A percentile compares a stretch with the other conserved stretches of the same genome.
phyloP scores from a whole-genome alignment of 2,797 vertebrate genomes.

The Coracias cyanogaster region DNA sequence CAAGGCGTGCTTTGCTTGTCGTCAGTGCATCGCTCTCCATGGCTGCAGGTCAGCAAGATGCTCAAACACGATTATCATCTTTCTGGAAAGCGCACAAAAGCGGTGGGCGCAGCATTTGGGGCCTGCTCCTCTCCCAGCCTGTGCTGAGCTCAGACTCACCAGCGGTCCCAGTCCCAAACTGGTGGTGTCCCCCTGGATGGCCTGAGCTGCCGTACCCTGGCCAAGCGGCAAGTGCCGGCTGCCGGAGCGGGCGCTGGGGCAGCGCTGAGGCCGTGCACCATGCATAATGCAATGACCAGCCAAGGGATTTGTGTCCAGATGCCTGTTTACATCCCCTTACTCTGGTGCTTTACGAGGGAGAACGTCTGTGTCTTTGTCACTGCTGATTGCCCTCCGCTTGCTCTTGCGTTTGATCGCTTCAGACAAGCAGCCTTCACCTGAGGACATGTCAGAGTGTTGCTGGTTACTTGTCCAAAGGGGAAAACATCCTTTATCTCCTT shows the following conservation, averaged over 20 bases:
- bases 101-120: fast-evolving
- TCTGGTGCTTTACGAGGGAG: background rate
- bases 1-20: background rate
- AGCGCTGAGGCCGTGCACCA: fast-evolving
- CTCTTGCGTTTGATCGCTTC: constrained; percentile 53
- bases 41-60: background rate
- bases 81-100: background rate
- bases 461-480: constrained; percentile 70
- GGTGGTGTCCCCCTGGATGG: fast-evolving
- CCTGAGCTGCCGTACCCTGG: fast-evolving
- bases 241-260: fast-evolving
- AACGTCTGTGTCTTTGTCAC: constrained; percentile 23
- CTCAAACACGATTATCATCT: background rate
- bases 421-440: constrained; percentile 75
- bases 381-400: constrained; percentile 26
- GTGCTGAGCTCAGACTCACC: background rate
- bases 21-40: fast-evolving
- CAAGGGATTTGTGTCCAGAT: background rate
- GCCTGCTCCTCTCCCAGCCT: background rate
- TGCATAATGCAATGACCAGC: background rate
- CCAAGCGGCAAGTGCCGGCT: background rate
- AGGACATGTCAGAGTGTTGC: constrained; percentile 70
- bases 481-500: constrained; percentile 57
- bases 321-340: background rate
- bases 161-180: fast-evolving